Evolutionary conservation across 2,888 invertebrate species (phyloP).

Genomic region (Nephrocerus scutellatus): DNA sequence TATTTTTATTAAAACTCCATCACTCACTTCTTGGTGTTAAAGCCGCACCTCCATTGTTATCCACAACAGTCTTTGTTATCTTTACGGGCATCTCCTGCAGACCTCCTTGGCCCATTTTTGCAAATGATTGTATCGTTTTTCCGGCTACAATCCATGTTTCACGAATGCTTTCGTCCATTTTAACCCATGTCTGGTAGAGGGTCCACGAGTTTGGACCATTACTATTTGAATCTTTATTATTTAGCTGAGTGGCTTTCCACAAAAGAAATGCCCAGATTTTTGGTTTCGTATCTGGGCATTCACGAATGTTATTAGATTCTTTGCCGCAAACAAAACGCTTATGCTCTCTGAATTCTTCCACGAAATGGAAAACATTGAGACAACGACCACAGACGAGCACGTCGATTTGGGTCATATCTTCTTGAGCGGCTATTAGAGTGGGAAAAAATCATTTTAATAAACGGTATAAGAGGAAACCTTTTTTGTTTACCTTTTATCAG

Average conservation of each 20-base stretch:
- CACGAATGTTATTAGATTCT: constrained; percentile 48
- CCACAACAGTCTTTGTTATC: constrained; percentile 47
- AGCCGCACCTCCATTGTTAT: constrained; percentile 25
- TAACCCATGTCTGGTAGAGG: constrained; percentile 76
- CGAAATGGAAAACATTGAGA: constrained; percentile 69
- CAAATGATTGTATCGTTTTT: constrained; percentile 64
- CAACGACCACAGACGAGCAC: constrained; percentile 79
- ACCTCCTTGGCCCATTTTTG: constrained; percentile 52
- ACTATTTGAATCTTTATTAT: constrained; percentile 47
- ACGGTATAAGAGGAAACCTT: no score
- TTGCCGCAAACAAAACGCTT: constrained; percentile 47
- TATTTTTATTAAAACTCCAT: no score
- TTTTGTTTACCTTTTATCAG: constrained; percentile 53
- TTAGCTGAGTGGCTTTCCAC: constrained; percentile 63
- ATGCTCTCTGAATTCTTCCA: constrained; percentile 72
- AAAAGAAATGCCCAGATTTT: constrained; percentile 79
- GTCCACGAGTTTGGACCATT: constrained; percentile 63
- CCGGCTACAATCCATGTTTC: constrained; percentile 77
- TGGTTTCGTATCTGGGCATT: constrained; percentile 68
- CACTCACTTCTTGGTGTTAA: background rate
- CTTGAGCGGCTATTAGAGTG: constrained; percentile 61
- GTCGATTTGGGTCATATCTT: constrained; percentile 68
- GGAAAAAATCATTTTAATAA: no score
- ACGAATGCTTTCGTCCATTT: constrained; percentile 65
- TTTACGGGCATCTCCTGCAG: constrained; percentile 48